These are phyloP conservation scores for Bombus cullumanus DNA, from an alignment of 1,140 invertebrate species.

Conservation along the genomic window DNA sequence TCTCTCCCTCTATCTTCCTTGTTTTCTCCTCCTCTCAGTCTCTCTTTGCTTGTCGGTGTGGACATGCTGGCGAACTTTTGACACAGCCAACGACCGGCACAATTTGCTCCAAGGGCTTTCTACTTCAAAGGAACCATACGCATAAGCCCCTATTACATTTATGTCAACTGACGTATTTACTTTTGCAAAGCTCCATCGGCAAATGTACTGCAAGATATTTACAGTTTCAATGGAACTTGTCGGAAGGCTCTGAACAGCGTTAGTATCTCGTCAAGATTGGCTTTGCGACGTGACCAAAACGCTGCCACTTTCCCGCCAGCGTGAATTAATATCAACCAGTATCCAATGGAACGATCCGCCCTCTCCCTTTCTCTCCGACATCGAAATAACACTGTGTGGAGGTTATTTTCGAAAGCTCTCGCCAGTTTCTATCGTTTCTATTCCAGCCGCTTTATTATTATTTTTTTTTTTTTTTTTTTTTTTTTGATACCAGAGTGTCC, in stretches of 20 bases:
- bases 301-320: background rate
- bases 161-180: constrained; percentile 41
- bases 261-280: background rate
- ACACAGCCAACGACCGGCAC: constrained; percentile 52
- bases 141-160: constrained; percentile 37
- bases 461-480: too few relatives aligned
- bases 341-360: background rate
- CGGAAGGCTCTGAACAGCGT: background rate
- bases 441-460: too few relatives aligned
- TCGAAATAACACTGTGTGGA: background rate
- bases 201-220: constrained; percentile 22
- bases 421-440: too few relatives aligned
- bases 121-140: constrained; percentile 57
- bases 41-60: constrained; percentile 3
- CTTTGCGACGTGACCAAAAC: background rate
- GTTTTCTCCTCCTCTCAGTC: background rate
- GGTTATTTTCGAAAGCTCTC: background rate
- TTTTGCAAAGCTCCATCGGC: constrained; percentile 22
- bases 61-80: constrained; percentile 53
- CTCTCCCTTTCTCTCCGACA: background rate
- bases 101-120: constrained; percentile 49
- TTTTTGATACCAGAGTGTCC: too few relatives aligned
- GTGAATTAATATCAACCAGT: background rate
- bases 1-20: background rate
- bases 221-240: constrained; percentile 29